Evolutionary conservation across 2,797 vertebrate species (phyloP).

Genomic region (Pteronotus mesoamericanus): DNA sequence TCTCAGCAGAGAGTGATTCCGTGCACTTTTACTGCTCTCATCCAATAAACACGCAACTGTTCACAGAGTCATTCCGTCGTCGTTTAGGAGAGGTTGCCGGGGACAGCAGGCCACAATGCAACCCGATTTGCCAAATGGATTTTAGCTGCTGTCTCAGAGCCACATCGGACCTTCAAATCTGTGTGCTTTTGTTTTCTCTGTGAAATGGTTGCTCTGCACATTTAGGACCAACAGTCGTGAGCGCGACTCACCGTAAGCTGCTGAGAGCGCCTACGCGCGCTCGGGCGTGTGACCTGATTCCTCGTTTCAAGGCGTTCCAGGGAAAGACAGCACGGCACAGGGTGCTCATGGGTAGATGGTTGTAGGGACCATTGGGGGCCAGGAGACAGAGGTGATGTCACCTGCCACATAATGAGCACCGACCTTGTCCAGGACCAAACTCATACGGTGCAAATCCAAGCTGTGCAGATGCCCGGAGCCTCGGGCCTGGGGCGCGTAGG

Average conservation of each 20-base stretch:
- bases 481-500: fast-evolving
- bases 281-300: background rate
- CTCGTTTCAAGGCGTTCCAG: background rate
- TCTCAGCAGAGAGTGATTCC: conserved; percentile 48
- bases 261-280: fast-evolving
- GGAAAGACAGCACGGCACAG: background rate
- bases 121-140: background rate
- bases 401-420: fast-evolving
- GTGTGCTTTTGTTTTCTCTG: background rate
- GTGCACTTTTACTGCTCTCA: background rate
- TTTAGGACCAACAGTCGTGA: background rate
- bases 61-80: background rate
- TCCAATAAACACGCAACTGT: conserved; percentile 7
- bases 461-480: fast-evolving
- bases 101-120: conserved; percentile 15
- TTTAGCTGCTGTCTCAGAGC: background rate
- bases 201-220: background rate
- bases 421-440: background rate
- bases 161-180: background rate
- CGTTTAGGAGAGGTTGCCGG: background rate
- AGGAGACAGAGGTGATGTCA: background rate
- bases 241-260: background rate
- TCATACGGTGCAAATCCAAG: background rate
- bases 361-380: fast-evolving
- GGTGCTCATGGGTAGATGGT: background rate